Base-by-base conservation (phyloP, 2,113 vertebrate genomes). In the Brachyistius frenatus region DNA sequence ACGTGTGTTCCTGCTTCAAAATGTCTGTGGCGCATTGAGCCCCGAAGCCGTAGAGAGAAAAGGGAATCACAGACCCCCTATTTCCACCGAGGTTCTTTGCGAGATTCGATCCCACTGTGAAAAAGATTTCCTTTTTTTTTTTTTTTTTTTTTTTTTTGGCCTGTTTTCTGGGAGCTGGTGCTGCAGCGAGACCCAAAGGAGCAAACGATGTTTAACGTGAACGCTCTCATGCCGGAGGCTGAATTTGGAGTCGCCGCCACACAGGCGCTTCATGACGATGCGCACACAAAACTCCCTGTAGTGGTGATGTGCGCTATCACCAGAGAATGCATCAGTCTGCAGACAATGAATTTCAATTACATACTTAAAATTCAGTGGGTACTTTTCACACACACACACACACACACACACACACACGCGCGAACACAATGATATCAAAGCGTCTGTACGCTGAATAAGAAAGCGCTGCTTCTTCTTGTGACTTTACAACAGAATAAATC, bases 81-180 rank as follows among this genome's bases (percentile, higher is more conserved):
- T 89, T 92, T 93, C 88, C 89, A 88, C 81, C 55, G 79, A 83
- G 83, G 91, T 93, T 93, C 90, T 94, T 88, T 74, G 76, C 68
- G 47, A 41, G 84, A 67, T 82, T 86, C 50, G 84, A 93, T 92
- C 86, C 83, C 72, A 78, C 86, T 87, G 85, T 75, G 92, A 92
- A 92, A 90, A 93, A 93, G 86, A 87, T 88, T 80, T 76, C 87
- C 88, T 88, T 91, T 82, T 87, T 91, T 86, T 37, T 58, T 6
- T 47, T 47, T 14, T 15, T 13, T 49, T 49, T 11, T 46, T 2
- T 46, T 46, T 46, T 23, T 23, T 23, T 23, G 23, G 23, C 23
- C 23, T 23, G 23, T 23, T 23, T 37, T 13, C 66, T 86, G 70
- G 68, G n/a, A 23, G 73, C 78, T 33, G 76, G 71, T 63, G 67